Base-by-base conservation (phyloP, 2,888 invertebrate species). In the Cosmia pyralina region DNA sequence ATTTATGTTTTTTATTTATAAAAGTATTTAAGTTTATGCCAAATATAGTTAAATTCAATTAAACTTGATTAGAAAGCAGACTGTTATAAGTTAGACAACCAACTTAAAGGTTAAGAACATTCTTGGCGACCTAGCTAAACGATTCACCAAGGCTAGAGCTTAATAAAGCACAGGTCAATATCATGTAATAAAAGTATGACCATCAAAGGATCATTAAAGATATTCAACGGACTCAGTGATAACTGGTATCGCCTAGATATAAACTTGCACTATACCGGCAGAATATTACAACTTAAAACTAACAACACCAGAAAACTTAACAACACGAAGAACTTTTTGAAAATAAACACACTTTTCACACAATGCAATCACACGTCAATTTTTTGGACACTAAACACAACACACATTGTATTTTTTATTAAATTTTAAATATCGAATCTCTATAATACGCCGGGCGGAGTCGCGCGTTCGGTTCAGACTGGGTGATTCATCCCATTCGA, bases 401-500 rank as follows among this genome's bases (percentile, higher is more conserved):
- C 68, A 75, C 72, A 76, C 75, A 79, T 71, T 69, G 62, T 34
- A 64, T 63, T 59, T 77, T 82, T 75, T 55, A 28, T 75, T 55
- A 38, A 77, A 71, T 73, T 79, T 67, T 65, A 65, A 57, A 82
- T 72, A 75, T 75, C 60, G 62, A 75, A 63, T 41, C 58, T 58
- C 68, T 65, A 64, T 79, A 64, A 53, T 53, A 79, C 77, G 78
- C 70, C 88, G 87, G 89, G 86, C 86, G 82, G 81, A 82, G 84
- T 89, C 89, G 88, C 90, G 89, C 91, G 92, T 90, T 89, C 88
- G 86, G 86, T 85, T 84, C 89, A 89, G 91, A 95, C 94, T 95
- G 93, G 79, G 89, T 95, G 95, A 95, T 92, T 95, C 95, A 95
- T 94, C 94, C 91, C 91, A 91, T 91, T 84, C 86, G 88, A 89